These are phyloP conservation scores for Gonatopus flavifemur DNA, from an alignment of 1,140 invertebrate species.

Conservation along the genomic window DNA sequence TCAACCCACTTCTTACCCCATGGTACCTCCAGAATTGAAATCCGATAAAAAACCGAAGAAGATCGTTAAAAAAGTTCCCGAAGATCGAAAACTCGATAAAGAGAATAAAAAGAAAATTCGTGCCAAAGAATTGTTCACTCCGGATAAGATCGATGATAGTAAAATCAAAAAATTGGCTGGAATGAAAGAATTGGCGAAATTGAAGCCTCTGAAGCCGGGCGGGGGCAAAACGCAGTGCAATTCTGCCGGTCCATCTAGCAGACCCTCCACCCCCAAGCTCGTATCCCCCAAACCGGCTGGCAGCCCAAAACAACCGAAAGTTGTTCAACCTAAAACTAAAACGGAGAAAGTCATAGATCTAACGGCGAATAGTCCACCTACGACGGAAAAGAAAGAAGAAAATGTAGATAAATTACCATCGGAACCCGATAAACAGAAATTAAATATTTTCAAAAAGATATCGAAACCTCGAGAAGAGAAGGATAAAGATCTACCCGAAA, in stretches of 20 bases:
- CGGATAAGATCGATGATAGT: slow-evolving; percentile 50
- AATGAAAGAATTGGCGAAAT: slow-evolving; percentile 60
- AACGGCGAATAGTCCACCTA: neutral
- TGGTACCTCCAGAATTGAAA: slow-evolving; percentile 55
- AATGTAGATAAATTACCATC: slow-evolving; percentile 69
- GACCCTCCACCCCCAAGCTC: slow-evolving; percentile 33
- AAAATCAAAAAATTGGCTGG: slow-evolving; percentile 59
- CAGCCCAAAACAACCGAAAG: slow-evolving; percentile 39
- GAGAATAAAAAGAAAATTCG: slow-evolving; percentile 70
- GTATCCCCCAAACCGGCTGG: slow-evolving; percentile 21
- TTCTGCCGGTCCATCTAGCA: slow-evolving; percentile 31
- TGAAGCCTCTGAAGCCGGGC: slow-evolving; percentile 56
- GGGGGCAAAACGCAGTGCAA: slow-evolving; percentile 35
- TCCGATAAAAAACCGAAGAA: slow-evolving; percentile 65
- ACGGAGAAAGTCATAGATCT: slow-evolving; percentile 40
- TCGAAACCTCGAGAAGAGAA: slow-evolving; percentile 68
- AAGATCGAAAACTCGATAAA: slow-evolving; percentile 65
- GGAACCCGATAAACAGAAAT: slow-evolving; percentile 79
- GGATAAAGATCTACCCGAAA: slow-evolving; percentile 63
- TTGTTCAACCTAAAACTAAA: slow-evolving; percentile 38
- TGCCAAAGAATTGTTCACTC: slow-evolving; percentile 62
- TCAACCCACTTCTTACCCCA: slow-evolving; percentile 62
- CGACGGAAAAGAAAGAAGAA: slow-evolving; percentile 40
- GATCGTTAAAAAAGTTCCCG: slow-evolving; percentile 62
- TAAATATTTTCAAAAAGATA: slow-evolving; percentile 86